Conservation (phyloP, 2,888 invertebrate species). For the Chouioia cunea region DNA sequence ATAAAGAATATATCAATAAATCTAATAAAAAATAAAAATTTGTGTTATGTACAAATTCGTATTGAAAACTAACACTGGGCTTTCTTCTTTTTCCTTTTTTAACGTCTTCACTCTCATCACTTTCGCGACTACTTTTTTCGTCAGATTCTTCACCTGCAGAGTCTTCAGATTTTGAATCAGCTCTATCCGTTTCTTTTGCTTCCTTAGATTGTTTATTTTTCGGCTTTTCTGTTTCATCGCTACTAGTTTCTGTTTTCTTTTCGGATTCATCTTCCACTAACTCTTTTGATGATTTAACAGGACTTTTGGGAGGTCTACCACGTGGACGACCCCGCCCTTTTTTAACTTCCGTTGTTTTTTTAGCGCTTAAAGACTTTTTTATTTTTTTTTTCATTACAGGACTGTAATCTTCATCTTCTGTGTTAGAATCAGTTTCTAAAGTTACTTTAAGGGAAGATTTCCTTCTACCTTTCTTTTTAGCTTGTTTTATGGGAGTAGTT, state of each 20-base stretch:
- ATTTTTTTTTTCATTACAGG: conserved; percentile 58
- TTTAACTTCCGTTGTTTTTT: conserved; percentile 49
- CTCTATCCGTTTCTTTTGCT: conserved; percentile 20
- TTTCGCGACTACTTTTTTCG: conserved; percentile 28
- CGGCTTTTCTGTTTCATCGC: conserved; percentile 45
- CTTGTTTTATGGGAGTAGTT: conserved; percentile 26
- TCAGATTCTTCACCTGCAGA: conserved; percentile 21
- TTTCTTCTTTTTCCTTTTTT: conserved; percentile 47
- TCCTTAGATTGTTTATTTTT: conserved; percentile 36
- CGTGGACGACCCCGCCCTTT: conserved; percentile 51
- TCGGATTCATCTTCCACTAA: conserved; percentile 48
- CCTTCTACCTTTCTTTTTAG: conserved; percentile 48
- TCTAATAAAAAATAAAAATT: conserved; percentile 8
- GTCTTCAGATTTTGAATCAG: conserved; percentile 39
- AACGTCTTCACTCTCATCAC: conserved; percentile 47
- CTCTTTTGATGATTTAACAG: conserved; percentile 46
- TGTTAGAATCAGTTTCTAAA: conserved; percentile 56
- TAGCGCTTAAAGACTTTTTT: conserved; percentile 20
- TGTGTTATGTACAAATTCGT: conserved; percentile 15
- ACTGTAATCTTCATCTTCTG: conserved; percentile 62
- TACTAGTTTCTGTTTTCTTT: conserved; percentile 35
- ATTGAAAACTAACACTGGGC: conserved; percentile 35
- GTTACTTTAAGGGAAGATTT: conserved; percentile 52
- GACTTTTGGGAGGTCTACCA: conserved; percentile 48
- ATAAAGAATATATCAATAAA: conserved; percentile 1